These are phyloP conservation scores for Hybognathus amarus DNA, from an alignment of 2,797 vertebrate species.

Conservation along the genomic window DNA sequence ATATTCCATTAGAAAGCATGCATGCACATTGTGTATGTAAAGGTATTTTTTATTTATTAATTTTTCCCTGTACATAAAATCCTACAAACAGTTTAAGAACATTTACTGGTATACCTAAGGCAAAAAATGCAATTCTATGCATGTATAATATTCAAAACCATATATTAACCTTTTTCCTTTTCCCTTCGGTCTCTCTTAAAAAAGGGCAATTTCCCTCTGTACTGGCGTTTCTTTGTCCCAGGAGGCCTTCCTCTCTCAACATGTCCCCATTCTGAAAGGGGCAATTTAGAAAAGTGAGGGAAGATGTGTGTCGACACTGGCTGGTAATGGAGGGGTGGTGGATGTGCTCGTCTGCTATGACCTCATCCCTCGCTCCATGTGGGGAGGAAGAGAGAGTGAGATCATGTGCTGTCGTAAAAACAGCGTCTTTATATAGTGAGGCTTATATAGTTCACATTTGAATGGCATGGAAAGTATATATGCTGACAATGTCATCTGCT, in stretches of 20 bases:
- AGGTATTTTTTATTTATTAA: neutral
- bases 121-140: neutral
- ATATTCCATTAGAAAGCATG: neutral
- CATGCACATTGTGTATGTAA: neutral
- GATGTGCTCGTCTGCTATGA: conserved; percentile 68
- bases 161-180: conserved; percentile 33
- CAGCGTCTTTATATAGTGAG: conserved; percentile 62
- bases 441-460: neutral
- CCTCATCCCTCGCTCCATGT: conserved; percentile 72
- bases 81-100: neutral
- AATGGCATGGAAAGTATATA: neutral
- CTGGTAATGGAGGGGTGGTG: conserved; percentile 50
- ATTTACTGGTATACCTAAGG: neutral
- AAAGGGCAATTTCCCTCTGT: conserved; percentile 38
- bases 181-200: conserved; percentile 2
- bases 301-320: conserved; percentile 50
- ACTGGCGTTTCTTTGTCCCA: conserved; percentile 43
- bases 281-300: conserved; percentile 60
- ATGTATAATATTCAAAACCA: neutral
- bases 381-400: conserved; percentile 71
- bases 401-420: conserved; percentile 74
- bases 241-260: conserved; percentile 46
- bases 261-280: conserved; percentile 39
- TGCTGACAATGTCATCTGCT: conserved; percentile 51
- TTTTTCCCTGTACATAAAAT: neutral